Evolutionary conservation across 2,888 invertebrate species (phyloP).

Genomic region (Frankliniella fusca): DNA sequence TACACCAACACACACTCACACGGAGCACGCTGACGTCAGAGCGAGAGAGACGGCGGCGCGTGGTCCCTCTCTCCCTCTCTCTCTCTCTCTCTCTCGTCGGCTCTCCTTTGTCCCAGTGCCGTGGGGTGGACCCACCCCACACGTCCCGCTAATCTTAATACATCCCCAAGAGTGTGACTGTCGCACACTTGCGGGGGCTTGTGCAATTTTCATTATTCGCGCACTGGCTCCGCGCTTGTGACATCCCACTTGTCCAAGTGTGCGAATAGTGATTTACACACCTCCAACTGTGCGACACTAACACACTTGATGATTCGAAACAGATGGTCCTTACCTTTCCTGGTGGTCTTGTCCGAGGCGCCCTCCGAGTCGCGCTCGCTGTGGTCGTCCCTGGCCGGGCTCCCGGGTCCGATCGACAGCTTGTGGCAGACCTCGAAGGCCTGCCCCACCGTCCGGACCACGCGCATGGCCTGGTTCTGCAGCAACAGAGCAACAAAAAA

Average conservation of each 20-base stretch:
- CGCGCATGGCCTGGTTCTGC: constrained; percentile 97
- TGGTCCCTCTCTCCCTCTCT: not conserved
- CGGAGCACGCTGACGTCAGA: constrained; percentile 4
- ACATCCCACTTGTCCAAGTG: too few relatives aligned
- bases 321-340: constrained; percentile 34
- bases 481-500: constrained; percentile 42
- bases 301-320: too few relatives aligned
- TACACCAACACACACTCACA: not conserved
- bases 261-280: too few relatives aligned
- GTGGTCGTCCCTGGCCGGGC: constrained; percentile 48
- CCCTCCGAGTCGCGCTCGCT: constrained; percentile 40
- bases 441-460: constrained; percentile 97
- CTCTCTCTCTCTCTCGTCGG: too few relatives aligned
- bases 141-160: too few relatives aligned
- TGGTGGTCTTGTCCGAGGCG: constrained; percentile 35
- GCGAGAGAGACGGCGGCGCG: not conserved
- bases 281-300: too few relatives aligned
- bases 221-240: too few relatives aligned
- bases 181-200: not conserved
- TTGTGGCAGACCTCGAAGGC: constrained; percentile 99
- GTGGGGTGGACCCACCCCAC: not conserved
- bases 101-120: not conserved
- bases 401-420: constrained; percentile 59
- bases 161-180: too few relatives aligned
- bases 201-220: not conserved